phyloP scores from a whole-genome alignment of 2,113 vertebrate genomes.

The Platysteira castanea region DNA sequence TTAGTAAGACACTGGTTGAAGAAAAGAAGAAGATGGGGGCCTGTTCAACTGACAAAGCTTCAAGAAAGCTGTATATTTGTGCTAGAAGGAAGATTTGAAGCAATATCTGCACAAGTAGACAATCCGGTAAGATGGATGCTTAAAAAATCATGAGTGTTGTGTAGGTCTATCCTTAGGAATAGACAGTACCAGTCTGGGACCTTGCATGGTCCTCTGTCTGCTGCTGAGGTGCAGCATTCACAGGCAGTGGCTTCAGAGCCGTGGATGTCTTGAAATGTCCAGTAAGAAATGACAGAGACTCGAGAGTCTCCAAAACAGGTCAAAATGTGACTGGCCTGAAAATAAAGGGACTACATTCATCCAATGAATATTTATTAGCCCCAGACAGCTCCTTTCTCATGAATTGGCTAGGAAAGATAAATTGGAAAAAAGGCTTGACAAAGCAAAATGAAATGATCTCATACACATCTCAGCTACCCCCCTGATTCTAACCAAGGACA shows the following conservation, averaged over 20 bases:
- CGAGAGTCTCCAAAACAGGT: not conserved
- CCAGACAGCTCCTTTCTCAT: not conserved
- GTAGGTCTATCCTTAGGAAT: not conserved
- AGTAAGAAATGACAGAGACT: not conserved
- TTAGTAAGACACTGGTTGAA: not conserved
- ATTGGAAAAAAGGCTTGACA: not conserved
- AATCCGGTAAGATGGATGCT: not conserved
- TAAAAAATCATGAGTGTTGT: not conserved
- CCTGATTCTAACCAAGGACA: not conserved
- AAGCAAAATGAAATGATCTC: not conserved
- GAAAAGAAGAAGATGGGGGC: not conserved
- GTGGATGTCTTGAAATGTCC: not conserved
- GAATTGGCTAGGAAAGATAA: not conserved
- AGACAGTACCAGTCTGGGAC: not conserved
- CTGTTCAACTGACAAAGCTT: not conserved
- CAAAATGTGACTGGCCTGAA: not conserved
- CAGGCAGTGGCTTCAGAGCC: not conserved
- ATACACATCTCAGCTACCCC: not conserved
- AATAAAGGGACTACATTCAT: not conserved
- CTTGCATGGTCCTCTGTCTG: not conserved
- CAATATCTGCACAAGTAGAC: not conserved
- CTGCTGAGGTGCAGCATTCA: not conserved
- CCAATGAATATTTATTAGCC: not conserved
- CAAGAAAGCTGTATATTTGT: not conserved
- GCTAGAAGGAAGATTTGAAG: not conserved